Conservation (phyloP, 2,888 invertebrate genomes). For the Calliphora vomitoria region DNA sequence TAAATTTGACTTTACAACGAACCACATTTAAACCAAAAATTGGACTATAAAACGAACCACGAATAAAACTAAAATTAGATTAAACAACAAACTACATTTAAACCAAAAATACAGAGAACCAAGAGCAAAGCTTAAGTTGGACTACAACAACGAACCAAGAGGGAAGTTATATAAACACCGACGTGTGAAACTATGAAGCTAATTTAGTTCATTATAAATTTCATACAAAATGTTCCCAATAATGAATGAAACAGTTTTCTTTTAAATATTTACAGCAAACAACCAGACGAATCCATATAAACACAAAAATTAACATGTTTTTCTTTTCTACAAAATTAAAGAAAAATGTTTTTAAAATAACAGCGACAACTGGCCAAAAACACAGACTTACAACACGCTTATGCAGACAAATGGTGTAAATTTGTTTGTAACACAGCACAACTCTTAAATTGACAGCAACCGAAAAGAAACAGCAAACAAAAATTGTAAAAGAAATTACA, state of each 20-base stretch:
- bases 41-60: no score
- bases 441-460: constrained; percentile 17
- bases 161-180: no score
- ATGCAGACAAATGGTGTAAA: constrained; percentile 25
- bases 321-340: neutral
- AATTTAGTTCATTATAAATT: no score
- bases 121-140: no score
- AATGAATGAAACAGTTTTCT: neutral
- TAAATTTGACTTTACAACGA: no score
- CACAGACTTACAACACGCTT: neutral
- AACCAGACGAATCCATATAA: neutral
- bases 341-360: neutral
- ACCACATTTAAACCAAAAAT: no score
- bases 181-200: no score
- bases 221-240: no score
- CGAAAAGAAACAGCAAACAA: constrained; percentile 1
- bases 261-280: neutral
- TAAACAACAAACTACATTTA: no score
- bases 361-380: neutral
- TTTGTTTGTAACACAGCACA: constrained; percentile 29
- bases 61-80: no score
- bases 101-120: no score
- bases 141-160: no score
- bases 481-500: constrained; percentile 31
- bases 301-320: constrained; percentile 29